Evolutionary conservation across 2,113 vertebrate genomes (phyloP), one percentile per base, ranked within the genome.

Genomic region (Hassar affinis): DNA sequence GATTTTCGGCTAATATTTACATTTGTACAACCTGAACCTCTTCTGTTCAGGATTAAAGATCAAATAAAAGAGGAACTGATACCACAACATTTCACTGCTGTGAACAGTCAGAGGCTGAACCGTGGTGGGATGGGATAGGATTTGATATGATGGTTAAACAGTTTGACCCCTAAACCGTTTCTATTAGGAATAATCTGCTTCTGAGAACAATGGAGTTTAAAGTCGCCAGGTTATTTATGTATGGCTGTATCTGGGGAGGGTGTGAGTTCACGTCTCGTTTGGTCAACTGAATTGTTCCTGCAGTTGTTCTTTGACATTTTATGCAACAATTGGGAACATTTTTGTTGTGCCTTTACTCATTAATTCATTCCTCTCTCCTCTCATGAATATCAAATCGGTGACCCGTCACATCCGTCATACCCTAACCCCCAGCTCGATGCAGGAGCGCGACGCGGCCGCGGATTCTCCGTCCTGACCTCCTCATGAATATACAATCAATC

Each of bases 341-440:
- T 86, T 87, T 92, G 89, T 92, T 91, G 93, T 92, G 89, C 90
- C 92, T 92, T 91, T 91, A 93, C 92, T 91, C 91, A 93, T 92
- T 90, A 88, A 82, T 90, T 88, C 87, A 89, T 91, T 91, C 86
- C 86, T 92, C 92, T 90, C 88, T 83, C 86, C 76, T 83, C 92
- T 93, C 90, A 92, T 93, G 91, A 91, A 92, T 92, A 92, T 88
- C 87, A 89, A 92, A 91, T 59, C 25, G 57, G 90, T 88, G 91
- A 91, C 76, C 54, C 56, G 25, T 59, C 11, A 8, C 89, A 90
- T 90, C 92, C 88, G 87, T 90, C 90, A 86, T 89, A 87, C 89
- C 85, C 86, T 87, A 78, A 82, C 90, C 30, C 88, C 86, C 68
- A 81, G 88, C 86, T 83, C 78, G 88, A 85, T 81, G 80, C 76